These are phyloP conservation scores for Chymomyza amoena DNA, from an alignment of 2,888 invertebrate genomes.

Conservation along the genomic window DNA sequence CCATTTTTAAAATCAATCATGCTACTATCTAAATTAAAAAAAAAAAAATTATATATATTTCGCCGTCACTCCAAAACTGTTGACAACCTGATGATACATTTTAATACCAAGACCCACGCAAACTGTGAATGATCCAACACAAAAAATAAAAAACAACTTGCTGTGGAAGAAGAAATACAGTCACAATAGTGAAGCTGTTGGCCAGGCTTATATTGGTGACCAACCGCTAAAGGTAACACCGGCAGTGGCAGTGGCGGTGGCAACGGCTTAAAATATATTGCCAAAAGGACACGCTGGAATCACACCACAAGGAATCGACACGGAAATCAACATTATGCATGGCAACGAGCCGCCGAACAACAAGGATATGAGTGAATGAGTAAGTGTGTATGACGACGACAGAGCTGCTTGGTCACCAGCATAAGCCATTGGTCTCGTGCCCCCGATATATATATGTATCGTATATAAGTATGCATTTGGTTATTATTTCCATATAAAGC, in stretches of 20 bases:
- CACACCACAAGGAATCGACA: slow-evolving; percentile 77
- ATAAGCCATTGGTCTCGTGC: slow-evolving; percentile 47
- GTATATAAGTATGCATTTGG: slow-evolving; percentile 31
- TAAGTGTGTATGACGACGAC: neutral
- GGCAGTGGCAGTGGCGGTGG: slow-evolving; percentile 39
- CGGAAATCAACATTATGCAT: slow-evolving; percentile 75
- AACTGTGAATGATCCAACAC: neutral
- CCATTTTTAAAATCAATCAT: no score
- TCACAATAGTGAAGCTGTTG: slow-evolving; percentile 2
- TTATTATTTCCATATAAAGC: slow-evolving; percentile 67
- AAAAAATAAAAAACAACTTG: neutral
- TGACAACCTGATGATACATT: neutral
- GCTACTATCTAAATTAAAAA: no score
- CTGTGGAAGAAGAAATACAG: neutral
- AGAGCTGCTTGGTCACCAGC: slow-evolving; percentile 47
- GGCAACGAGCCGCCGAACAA: slow-evolving; percentile 34
- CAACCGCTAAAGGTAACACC: slow-evolving; percentile 44
- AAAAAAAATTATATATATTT: no score
- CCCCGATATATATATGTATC: neutral
- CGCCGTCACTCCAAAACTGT: no score
- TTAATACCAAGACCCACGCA: neutral
- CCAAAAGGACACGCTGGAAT: slow-evolving; percentile 71
- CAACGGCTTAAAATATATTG: slow-evolving; percentile 70
- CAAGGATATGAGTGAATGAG: slow-evolving; percentile 23
- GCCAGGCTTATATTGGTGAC: slow-evolving; percentile 38